Conservation (phyloP, 2,888 invertebrate species). For the Xiphydria camelus region DNA sequence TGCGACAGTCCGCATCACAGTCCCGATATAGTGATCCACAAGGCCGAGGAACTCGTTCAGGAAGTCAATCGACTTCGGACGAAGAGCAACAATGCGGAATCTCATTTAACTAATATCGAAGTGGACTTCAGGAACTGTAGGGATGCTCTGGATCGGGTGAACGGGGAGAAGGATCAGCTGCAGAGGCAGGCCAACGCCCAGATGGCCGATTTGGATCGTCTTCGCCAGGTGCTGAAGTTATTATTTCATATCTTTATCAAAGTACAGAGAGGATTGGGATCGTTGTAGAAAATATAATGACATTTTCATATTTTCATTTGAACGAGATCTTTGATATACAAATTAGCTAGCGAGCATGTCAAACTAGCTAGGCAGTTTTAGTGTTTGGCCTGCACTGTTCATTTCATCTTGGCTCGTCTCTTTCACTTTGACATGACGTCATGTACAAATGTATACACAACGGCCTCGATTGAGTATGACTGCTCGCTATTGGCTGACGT, state of each 20-base stretch:
- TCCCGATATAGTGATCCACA: slow-evolving; percentile 74
- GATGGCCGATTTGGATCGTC: slow-evolving; percentile 71
- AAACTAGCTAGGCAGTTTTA: too few species aligned
- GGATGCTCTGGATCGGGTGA: slow-evolving; percentile 68
- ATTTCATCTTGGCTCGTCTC: too few species aligned
- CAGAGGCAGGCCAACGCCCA: slow-evolving; percentile 75
- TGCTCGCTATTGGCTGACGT: too few species aligned
- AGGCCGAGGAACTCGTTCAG: slow-evolving; percentile 77
- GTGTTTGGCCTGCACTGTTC: too few species aligned
- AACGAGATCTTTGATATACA: too few species aligned
- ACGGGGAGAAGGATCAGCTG: slow-evolving; percentile 73
- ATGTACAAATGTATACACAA: too few species aligned
- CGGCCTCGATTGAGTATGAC: too few species aligned
- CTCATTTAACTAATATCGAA: slow-evolving; percentile 63
- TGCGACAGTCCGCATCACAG: slow-evolving; percentile 65
- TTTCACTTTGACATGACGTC: too few species aligned
- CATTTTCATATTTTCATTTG: not conserved
- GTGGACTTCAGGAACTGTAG: slow-evolving; percentile 69
- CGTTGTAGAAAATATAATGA: not conserved
- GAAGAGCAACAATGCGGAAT: slow-evolving; percentile 58
- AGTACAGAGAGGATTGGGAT: not conserved
- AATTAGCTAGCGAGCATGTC: too few species aligned
- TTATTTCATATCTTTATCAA: not conserved
- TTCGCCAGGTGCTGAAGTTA: slow-evolving; percentile 69
- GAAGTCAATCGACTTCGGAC: slow-evolving; percentile 70